Percentiles rank a stretch among this genome's conserved stretches.
phyloP scores from a whole-genome alignment of 1,140 invertebrate species.

The Brachionus plicatilis region DNA sequence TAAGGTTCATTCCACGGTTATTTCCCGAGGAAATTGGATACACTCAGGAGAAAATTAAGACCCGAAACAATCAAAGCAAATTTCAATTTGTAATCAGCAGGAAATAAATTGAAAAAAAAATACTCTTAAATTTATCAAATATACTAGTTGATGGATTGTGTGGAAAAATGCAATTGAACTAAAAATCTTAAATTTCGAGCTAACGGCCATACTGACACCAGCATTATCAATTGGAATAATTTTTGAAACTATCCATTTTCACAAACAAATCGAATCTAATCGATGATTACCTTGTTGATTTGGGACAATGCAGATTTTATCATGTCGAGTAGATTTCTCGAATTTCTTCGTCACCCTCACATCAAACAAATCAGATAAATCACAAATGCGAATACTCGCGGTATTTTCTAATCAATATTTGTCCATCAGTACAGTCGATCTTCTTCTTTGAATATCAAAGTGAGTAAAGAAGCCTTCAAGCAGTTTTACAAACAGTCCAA shows the following conservation, averaged over 20 bases:
- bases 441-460: neutral
- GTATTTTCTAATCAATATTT: neutral
- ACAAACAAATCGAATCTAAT: neutral
- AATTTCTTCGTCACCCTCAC: neutral
- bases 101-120: neutral
- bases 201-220: neutral
- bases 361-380: constrained; percentile 1
- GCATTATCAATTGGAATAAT: neutral
- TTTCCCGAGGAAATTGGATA: neutral
- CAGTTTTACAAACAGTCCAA: neutral
- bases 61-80: neutral
- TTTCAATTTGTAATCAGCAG: neutral
- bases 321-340: neutral
- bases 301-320: neutral
- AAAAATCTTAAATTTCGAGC: neutral
- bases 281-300: neutral
- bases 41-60: neutral
- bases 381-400: neutral
- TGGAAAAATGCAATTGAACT: neutral
- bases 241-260: neutral
- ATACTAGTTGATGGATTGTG: neutral
- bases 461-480: constrained; percentile 1
- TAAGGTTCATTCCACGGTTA: neutral
- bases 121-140: neutral
- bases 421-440: neutral